A percentile compares a stretch with the other conserved stretches of the same genome.
Conservation (phyloP, 2,797 vertebrate genomes). For the Austrolebias charrua region DNA sequence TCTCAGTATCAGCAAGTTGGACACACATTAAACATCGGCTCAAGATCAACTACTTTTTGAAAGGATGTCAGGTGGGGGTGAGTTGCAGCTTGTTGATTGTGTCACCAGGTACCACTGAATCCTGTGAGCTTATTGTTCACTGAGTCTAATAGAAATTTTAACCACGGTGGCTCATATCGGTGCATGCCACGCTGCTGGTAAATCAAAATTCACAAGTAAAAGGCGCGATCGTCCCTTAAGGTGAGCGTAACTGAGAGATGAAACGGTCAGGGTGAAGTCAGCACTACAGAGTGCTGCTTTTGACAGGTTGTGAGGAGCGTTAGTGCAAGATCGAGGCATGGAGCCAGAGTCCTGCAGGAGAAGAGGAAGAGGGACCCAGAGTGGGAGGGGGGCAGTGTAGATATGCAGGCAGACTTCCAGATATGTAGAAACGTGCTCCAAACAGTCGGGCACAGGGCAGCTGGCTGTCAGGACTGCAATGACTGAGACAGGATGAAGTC, state of each 20-base stretch:
- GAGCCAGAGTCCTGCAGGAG: conserved; percentile 48
- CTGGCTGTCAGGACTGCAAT: conserved; percentile 20
- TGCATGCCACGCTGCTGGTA: neutral
- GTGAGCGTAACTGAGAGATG: conserved; percentile 13
- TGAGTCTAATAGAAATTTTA: neutral
- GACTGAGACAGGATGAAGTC: conserved; percentile 32
- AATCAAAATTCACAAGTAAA: conserved; percentile 18
- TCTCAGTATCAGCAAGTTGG: neutral
- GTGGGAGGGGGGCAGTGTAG: conserved; percentile 50
- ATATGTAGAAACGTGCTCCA: conserved; percentile 38
- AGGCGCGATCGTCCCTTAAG: no score
- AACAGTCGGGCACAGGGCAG: conserved; percentile 50
- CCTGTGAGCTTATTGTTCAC: no score
- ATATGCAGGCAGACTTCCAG: conserved; percentile 55
- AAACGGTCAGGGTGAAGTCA: conserved; percentile 12
- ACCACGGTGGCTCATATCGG: neutral
- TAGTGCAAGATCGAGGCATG: conserved; percentile 38
- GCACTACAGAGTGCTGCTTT: conserved; percentile 13
- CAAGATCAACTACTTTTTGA: neutral
- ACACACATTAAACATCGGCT: neutral
- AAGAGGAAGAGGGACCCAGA: conserved; percentile 35
- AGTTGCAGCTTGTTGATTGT: neutral
- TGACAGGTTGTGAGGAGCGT: conserved; percentile 34
- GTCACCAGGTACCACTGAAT: neutral
- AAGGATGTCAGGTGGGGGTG: no score